Base-by-base conservation (phyloP, 2,888 invertebrate species). In the Ichneumoninae sp. region DNA sequence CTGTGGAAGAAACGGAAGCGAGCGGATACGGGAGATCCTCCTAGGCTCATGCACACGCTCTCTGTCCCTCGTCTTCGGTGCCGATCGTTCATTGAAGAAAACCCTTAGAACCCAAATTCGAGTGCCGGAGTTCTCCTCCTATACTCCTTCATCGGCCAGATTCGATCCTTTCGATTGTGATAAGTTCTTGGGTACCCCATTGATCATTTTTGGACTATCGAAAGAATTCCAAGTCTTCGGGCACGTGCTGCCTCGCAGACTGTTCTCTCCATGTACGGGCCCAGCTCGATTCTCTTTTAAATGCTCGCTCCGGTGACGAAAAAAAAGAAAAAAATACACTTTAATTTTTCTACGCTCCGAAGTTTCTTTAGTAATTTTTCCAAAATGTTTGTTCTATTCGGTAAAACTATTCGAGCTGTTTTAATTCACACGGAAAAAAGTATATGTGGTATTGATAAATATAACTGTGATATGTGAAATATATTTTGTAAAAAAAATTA, bases 81-180 rank as follows among this genome's bases (percentile, higher is more conserved):
- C 8, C 47, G 77, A 78, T 84, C 77, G 36, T 84, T 81, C 84
- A 81, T 84, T 70, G 84, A 78, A 70, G 57, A 82, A 75, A 80
- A 57, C 71, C 70, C 66, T 66, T 22, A 33, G 72, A 62, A 47
- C 36, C 60, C 44, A 47, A 79, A 26, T 70, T 70, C 70, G 60
- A 84, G 52, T 78, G 60, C 57, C 40, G 57, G 40, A 71, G 50
- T 69, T 60, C 60, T 65, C 36, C 66, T 75, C 62, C 16, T 13
- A 33, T 62, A 7, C 62, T 62, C 30, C 62, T 33, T 60, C 60
- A 13, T 33, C 33, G 30, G 30, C 5, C 1, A 33, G 30, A 62
- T n/a, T 62, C 62, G 62, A 62, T 62, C 19, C 69, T 54, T 36
- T 19, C 82, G 84, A 82, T 84, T 82, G 82, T 84, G 72, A 84